Percentiles rank a stretch among this genome's conserved stretches.
Conservation (phyloP, 2,113 vertebrate genomes). For the Dipodomys spectabilis region DNA sequence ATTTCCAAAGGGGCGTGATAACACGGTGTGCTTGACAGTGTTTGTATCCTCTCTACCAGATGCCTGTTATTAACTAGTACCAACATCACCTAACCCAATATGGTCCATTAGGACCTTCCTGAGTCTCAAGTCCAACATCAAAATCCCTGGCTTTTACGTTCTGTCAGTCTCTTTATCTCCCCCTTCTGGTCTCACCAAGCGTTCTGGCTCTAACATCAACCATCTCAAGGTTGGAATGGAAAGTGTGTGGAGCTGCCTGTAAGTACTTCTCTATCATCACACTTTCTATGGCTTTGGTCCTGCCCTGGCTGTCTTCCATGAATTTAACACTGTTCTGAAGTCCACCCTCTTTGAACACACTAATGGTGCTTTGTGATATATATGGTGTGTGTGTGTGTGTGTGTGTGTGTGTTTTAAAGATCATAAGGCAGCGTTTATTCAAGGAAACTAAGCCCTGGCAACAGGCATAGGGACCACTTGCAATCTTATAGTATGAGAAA, state of each 20-base stretch:
- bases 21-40: too few species aligned
- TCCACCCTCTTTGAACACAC: background rate
- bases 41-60: too few species aligned
- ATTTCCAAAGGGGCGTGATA: too few species aligned
- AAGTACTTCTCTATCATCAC: background rate
- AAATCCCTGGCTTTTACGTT: too few species aligned
- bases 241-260: background rate
- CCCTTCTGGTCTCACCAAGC: too few species aligned
- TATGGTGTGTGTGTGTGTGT: background rate
- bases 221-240: background rate
- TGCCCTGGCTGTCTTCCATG: background rate
- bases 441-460: background rate
- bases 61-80: too few species aligned
- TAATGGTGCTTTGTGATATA: background rate
- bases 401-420: background rate
- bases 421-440: background rate
- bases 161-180: background rate
- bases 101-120: too few species aligned
- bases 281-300: background rate
- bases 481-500: background rate
- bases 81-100: too few species aligned
- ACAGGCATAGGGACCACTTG: background rate
- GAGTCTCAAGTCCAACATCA: too few species aligned
- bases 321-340: background rate
- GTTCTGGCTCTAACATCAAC: background rate